phyloP scores from a whole-genome alignment of 2,113 vertebrate species.

The Lamprologus tigripictilis region DNA sequence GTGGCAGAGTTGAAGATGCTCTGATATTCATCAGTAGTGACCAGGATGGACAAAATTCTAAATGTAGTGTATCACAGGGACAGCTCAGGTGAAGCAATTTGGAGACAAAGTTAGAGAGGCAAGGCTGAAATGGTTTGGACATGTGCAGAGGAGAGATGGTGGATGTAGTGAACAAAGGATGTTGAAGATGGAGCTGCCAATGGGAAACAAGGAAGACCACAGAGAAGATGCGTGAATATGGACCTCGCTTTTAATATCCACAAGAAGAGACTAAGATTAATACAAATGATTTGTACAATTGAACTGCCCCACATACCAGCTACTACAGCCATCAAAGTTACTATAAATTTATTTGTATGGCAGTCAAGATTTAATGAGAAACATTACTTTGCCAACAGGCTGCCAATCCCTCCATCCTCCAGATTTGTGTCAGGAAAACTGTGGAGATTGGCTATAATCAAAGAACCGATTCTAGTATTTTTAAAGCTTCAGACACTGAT shows the following conservation, averaged over 20 bases:
- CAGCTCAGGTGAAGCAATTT: background rate
- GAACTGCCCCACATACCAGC: background rate
- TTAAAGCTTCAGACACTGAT: conserved; percentile 25
- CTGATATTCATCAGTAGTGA: background rate
- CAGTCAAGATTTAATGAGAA: background rate
- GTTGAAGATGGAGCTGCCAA: background rate
- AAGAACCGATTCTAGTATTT: conserved; percentile 71
- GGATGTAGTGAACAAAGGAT: background rate
- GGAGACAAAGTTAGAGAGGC: background rate
- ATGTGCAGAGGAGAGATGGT: background rate
- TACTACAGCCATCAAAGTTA: background rate
- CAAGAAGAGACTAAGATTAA: background rate
- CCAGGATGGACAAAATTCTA: background rate
- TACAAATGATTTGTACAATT: background rate
- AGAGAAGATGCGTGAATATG: background rate
- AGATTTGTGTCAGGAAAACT: background rate
- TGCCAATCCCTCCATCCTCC: background rate
- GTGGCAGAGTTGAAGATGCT: background rate
- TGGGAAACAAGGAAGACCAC: background rate
- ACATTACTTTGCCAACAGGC: background rate
- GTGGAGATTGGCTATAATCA: background rate
- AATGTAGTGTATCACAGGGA: background rate
- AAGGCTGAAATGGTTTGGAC: background rate
- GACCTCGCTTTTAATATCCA: background rate
- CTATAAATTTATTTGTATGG: background rate